Evolutionary conservation across 2,888 invertebrate species (phyloP), one percentile per base, ranked within the genome.

Genomic region (Gymnocheta viridis): DNA sequence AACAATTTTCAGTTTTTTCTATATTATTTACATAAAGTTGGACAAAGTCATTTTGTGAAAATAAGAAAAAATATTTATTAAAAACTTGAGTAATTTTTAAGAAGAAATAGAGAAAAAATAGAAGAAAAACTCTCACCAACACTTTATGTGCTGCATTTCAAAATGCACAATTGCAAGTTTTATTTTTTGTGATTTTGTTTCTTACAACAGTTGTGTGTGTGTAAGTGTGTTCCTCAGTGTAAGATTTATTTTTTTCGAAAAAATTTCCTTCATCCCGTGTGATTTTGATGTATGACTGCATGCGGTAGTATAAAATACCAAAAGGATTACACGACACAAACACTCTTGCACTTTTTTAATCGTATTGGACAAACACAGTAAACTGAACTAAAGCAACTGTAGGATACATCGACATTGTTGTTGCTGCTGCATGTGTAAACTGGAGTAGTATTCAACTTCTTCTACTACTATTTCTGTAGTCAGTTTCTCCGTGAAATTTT

Each of bases 251-350:
- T 70, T 54, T 67, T 82, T 58, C 5, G 24, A 10, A 67, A 74
- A 51, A 58, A 51, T 38, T 77, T 76, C 60, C 49, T 78, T 69
- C 84, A 81, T 84, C 84, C 84, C 81, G 81, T 84, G 83, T 84
- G 84, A 84, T 84, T 84, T 84, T 84, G 84, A 84, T 84, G 81
- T 81, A 84, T 84, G 81, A 84, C 84, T 81, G 22, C 77, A 69
- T 81, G 81, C 77, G 62, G 77, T 78, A 78, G 69, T 64, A 81
- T 29, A 70, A 81, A 84, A 81, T 81, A 78, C 77, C 77, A 69
- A 81, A 82, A 84, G 73, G 77, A 84, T 77, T 84, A 67, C 17
- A 77, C 56, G 54, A 49, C 60, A 44, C 60, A 67, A 19, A 27
- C 64, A 56, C 56, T 44, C 22, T 51, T 70, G 54, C 60, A 69